Evolutionary conservation across 2,888 invertebrate genomes (phyloP).

Genomic region (Macroteleia sp.): DNA sequence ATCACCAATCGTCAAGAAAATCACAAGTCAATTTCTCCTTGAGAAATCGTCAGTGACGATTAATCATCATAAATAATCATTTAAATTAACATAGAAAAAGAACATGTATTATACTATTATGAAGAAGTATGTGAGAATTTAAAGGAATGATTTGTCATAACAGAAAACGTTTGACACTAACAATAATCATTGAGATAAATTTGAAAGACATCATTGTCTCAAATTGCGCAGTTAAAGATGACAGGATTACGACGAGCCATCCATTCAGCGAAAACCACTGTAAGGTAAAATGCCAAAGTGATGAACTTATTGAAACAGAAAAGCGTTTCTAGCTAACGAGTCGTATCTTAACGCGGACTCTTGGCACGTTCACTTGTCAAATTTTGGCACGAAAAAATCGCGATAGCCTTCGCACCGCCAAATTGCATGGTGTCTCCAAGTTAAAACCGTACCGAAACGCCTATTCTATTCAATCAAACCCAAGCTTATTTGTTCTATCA

Average conservation of each 20-base stretch:
- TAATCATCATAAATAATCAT: too few species aligned
- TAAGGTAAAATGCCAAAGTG: slow-evolving; percentile 62
- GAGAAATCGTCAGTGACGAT: too few species aligned
- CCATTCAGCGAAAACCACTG: slow-evolving; percentile 63
- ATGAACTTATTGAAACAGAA: slow-evolving; percentile 64
- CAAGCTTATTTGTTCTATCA: neutral
- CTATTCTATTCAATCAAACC: neutral
- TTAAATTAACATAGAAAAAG: too few species aligned
- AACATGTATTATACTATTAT: too few species aligned
- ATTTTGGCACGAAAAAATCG: slow-evolving; percentile 74
- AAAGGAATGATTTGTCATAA: slow-evolving; percentile 33
- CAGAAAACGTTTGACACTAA: slow-evolving; percentile 4
- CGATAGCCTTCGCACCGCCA: slow-evolving; percentile 38
- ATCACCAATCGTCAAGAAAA: too few species aligned
- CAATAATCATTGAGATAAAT: slow-evolving; percentile 25
- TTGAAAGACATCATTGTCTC: slow-evolving; percentile 53
- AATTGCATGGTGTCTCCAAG: slow-evolving; percentile 54
- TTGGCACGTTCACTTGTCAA: slow-evolving; percentile 74
- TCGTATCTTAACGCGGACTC: slow-evolving; percentile 71
- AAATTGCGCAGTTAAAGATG: slow-evolving; percentile 56
- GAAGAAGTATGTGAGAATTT: too few species aligned
- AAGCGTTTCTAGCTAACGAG: slow-evolving; percentile 74
- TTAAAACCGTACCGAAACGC: slow-evolving; percentile 25
- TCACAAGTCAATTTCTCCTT: too few species aligned
- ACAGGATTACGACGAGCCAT: slow-evolving; percentile 47